These are phyloP conservation scores for Heteractis magnifica DNA, from an alignment of 92 coral and sea anemone species.

Conservation along the genomic window DNA sequence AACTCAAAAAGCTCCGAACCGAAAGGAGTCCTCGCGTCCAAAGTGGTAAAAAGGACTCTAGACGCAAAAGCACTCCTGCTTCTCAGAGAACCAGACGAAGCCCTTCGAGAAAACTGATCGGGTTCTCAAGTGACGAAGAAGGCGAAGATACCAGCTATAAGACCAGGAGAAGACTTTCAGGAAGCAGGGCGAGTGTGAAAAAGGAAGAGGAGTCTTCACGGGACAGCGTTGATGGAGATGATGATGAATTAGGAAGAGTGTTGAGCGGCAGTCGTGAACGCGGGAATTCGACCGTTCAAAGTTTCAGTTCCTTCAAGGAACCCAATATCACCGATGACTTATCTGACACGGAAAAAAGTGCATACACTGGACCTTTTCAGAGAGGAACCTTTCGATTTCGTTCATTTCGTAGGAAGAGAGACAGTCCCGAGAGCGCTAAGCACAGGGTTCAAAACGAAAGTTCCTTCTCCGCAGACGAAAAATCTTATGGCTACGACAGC, in stretches of 20 bases:
- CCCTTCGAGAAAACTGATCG: conserved; percentile 81
- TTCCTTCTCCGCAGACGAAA: conserved; percentile 7
- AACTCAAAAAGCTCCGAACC: conserved; percentile 63
- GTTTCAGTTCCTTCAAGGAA: not conserved
- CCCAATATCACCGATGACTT: conserved; percentile 20
- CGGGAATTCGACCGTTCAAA: conserved; percentile 11
- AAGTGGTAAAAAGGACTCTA: conserved; percentile 41
- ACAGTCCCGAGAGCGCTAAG: conserved; percentile 38
- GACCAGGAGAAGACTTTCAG: conserved; percentile 43
- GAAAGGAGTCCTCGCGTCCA: conserved; percentile 14
- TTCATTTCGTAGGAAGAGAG: conserved; percentile 38
- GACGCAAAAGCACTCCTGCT: conserved; percentile 57
- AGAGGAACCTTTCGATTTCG: conserved; percentile 44
- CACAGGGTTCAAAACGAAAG: not conserved
- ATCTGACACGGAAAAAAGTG: conserved; percentile 37
- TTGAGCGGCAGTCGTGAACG: conserved; percentile 1
- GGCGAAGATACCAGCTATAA: conserved; percentile 39
- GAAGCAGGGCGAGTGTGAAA: conserved; percentile 28
- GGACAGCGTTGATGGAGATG: conserved; percentile 13
- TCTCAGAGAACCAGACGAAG: conserved; percentile 43
- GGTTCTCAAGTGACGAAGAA: conserved; percentile 99
- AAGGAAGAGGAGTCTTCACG: conserved; percentile 4
- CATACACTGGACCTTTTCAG: conserved; percentile 48
- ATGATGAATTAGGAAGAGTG: conserved; percentile 16
- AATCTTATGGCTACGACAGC: conserved; percentile 3